Base-by-base conservation (phyloP, 1,140 invertebrate species). In the Drosophila insularis region DNA sequence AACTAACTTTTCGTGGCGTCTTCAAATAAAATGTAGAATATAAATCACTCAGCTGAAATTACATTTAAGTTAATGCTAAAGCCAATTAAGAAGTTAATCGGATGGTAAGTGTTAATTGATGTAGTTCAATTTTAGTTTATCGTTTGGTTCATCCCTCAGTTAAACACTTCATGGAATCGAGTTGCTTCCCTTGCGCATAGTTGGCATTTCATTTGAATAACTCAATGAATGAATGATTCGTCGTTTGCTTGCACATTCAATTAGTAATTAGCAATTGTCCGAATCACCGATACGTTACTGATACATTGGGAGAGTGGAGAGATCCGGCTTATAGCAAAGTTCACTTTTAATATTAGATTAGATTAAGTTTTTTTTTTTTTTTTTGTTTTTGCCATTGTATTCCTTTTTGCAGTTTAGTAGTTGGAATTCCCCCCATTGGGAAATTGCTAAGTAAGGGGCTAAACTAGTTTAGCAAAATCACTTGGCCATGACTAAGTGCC, bases 391-490 rank as follows among this genome's bases (percentile, higher is more conserved):
- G 71, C 81, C 78, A 86, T 85, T 85, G 79, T 86, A 81, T 77
- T 19, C 32, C 31, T 66, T 69, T 78, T 32, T 68, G 32, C 37
- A 21, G 54, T 66, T 63, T 58, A 79, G 61, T 68, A 63, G 68
- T 65, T 61, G 81, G 80, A 84, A 84, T 85, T 84, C 64, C 80
- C 80, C 80, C 43, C 10, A 76, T 73, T 80, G 81, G 69, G 81
- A 86, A 81, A 67, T 60, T 58, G 78, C 64, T 68, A 43, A 62
- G 59, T 69, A 56, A 64, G 59, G 37, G 32, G 68, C 63, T 77
- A 81, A 82, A 87, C 82, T 87, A 87, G 84, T 87, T 87, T 87
- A 87, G 79, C 80, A 89, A 80, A 50, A 89, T 89, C 80, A 82
- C 79, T 87, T 89, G 79, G 55, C 76, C 84, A 87, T 87, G 84